phyloP scores from a whole-genome alignment of 2,888 invertebrate genomes.

The Drosophila prostipennis region DNA sequence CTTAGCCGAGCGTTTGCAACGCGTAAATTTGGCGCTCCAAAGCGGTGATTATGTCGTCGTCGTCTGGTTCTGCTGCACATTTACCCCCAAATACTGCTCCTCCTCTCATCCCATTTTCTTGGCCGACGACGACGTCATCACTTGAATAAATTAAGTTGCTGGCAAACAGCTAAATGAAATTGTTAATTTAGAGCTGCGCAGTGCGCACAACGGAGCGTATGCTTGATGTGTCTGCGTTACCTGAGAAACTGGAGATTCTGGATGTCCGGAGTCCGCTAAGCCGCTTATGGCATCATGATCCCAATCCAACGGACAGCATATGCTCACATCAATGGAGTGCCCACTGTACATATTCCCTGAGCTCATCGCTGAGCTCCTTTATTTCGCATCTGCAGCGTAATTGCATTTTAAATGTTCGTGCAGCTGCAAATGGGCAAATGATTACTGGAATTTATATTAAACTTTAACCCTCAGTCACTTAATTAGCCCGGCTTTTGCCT shows the following conservation, averaged over 20 bases:
- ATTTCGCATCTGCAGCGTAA: slow-evolving; percentile 39
- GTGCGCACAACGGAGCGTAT: slow-evolving; percentile 66
- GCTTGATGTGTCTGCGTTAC: slow-evolving; percentile 64
- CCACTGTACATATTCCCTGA: not conserved
- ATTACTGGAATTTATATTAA: slow-evolving; percentile 68
- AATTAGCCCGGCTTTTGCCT: slow-evolving; percentile 56
- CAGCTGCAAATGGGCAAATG: slow-evolving; percentile 70
- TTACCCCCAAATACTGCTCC: not conserved
- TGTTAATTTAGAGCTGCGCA: slow-evolving; percentile 68
- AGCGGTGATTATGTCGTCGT: slow-evolving; percentile 74
- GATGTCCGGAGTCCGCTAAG: slow-evolving; percentile 58
- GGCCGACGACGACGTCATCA: slow-evolving; percentile 44
- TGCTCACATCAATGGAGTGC: slow-evolving; percentile 40
- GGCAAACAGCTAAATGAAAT: slow-evolving; percentile 68
- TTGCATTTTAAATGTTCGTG: slow-evolving; percentile 71
- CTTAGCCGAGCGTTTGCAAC: slow-evolving; percentile 55
- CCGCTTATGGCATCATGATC: slow-evolving; percentile 67
- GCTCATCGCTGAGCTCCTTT: slow-evolving; percentile 6
- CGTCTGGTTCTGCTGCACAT: slow-evolving; percentile 24
- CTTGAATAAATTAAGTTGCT: slow-evolving; percentile 74
- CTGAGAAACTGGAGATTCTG: slow-evolving; percentile 54
- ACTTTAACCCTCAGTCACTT: slow-evolving; percentile 69
- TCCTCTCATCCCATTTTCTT: slow-evolving; percentile 28
- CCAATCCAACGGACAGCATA: slow-evolving; percentile 45
- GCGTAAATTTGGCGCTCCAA: slow-evolving; percentile 68